These are phyloP conservation scores for Lithosia quadra DNA, from an alignment of 2,888 invertebrate species.

Conservation along the genomic window DNA sequence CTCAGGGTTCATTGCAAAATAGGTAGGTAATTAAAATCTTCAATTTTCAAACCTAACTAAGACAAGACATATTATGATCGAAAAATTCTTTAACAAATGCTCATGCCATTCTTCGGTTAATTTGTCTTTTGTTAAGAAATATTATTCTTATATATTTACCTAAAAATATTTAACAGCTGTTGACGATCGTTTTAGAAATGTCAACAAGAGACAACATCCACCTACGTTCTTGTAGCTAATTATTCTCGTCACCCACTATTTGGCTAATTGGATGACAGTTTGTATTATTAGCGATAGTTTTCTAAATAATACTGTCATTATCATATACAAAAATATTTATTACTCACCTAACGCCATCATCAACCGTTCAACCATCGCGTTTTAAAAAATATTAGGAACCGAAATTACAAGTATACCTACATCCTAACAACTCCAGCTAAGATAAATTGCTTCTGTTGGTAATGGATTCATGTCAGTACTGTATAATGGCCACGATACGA, in stretches of 20 bases:
- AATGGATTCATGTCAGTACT: no score
- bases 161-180: constrained; percentile 36
- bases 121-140: constrained; percentile 1
- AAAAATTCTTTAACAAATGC: background rate
- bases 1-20: no score
- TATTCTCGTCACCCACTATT: constrained; percentile 47
- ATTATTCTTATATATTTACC: constrained; percentile 9
- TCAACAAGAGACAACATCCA: constrained; percentile 34
- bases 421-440: no score
- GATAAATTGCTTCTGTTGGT: no score
- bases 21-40: no score
- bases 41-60: background rate
- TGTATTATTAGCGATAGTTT: constrained; percentile 37
- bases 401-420: no score
- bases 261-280: constrained; percentile 51
- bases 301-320: constrained; percentile 37
- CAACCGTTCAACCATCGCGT: no score
- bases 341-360: background rate
- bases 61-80: background rate
- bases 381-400: no score
- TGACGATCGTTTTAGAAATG: constrained; percentile 23
- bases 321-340: constrained; percentile 24
- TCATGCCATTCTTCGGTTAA: background rate
- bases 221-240: constrained; percentile 45
- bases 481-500: no score